Evolutionary conservation across 2,888 invertebrate genomes (phyloP).

Genomic region (Syrista parreyssii): DNA sequence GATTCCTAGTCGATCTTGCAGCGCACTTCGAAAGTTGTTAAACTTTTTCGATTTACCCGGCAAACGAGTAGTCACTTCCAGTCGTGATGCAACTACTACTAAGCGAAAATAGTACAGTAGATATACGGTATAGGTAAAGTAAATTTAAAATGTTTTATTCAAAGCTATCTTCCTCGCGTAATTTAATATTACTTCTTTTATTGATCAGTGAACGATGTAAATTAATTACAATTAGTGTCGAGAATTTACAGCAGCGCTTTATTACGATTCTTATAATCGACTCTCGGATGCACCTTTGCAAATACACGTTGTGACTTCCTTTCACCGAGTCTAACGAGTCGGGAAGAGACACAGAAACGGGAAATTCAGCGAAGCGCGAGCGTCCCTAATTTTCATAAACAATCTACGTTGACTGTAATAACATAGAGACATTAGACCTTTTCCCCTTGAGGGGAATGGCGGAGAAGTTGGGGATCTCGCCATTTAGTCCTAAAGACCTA

Average conservation of each 20-base stretch:
- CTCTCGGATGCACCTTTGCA: background rate
- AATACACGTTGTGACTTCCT: background rate
- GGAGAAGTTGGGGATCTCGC: background rate
- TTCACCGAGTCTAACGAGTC: background rate
- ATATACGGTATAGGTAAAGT: no score
- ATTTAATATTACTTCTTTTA: no score
- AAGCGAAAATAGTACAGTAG: background rate
- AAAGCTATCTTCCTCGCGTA: no score
- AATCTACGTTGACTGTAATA: background rate
- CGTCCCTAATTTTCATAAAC: background rate
- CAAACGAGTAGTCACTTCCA: background rate
- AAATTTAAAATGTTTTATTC: no score
- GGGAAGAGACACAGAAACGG: background rate
- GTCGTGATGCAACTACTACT: background rate
- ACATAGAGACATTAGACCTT: background rate
- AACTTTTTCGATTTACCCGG: background rate
- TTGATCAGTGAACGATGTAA: background rate
- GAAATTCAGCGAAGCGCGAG: background rate
- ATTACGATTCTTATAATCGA: background rate
- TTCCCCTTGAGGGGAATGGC: background rate
- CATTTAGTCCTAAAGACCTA: background rate
- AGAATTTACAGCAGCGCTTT: background rate
- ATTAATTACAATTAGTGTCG: background rate
- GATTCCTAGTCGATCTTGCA: background rate
- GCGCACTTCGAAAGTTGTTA: background rate